A percentile compares a stretch with the other conserved stretches of the same genome.
Evolutionary conservation across 2,113 vertebrate genomes (phyloP).

Genomic region (Sylvietta virens): DNA sequence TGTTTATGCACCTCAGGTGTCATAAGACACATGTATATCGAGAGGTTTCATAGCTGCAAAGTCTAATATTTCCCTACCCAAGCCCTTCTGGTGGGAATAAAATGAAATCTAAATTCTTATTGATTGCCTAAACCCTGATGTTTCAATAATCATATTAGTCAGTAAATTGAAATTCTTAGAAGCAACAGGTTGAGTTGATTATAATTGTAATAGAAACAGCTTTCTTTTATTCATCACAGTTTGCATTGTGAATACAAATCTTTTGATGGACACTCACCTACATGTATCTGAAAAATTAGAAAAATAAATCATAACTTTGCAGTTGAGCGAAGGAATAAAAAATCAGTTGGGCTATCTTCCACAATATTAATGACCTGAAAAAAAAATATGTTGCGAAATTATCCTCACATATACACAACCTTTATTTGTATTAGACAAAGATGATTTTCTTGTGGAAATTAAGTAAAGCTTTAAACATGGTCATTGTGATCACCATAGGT

Average conservation of each 20-base stretch:
- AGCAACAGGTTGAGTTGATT: not conserved
- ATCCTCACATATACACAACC: not conserved
- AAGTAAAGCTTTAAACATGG: not conserved
- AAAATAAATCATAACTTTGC: not conserved
- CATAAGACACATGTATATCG: not conserved
- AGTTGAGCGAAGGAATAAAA: not conserved
- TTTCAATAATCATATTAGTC: not conserved
- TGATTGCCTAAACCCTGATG: not conserved
- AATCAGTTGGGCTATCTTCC: not conserved
- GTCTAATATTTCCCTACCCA: not conserved
- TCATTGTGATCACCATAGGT: not conserved
- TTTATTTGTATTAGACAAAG: not conserved
- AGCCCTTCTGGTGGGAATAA: not conserved
- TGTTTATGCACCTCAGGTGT: not conserved
- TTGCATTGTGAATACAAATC: not conserved
- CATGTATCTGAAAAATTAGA: not conserved
- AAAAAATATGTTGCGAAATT: not conserved
- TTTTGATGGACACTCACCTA: not conserved
- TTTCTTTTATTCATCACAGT: not conserved
- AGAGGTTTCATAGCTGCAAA: not conserved
- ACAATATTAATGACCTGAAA: not conserved
- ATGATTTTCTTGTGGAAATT: not conserved
- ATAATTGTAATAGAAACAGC: not conserved
- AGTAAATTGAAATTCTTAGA: not conserved
- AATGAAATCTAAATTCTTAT: not conserved